Base-by-base conservation (phyloP, 2,888 invertebrate species). In the Heliconius ethilla region DNA sequence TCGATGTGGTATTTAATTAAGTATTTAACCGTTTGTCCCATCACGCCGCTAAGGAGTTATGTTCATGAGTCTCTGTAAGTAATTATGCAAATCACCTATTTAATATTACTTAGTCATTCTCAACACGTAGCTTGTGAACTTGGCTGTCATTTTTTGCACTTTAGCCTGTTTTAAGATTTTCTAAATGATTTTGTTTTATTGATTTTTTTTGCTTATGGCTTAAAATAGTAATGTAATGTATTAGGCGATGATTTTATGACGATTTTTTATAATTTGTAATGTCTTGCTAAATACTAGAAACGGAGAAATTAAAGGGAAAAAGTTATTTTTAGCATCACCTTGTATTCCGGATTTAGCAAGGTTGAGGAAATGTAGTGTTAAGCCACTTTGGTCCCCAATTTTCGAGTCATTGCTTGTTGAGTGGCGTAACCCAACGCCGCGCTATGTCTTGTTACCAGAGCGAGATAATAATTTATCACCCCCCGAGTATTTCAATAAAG, bases 41-140 rank as follows among this genome's bases (percentile, higher is more conserved):
- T 86, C 81, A 83, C 83, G 92, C 92, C 88, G 89, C 89, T 80
- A 89, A 90, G 92, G 91, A 88, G 84, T 91, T 86, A 94, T 94
- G 93, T 93, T 93, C 83, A 85, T 90, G 81, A 94, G 93, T 89
- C 88, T 89, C 83, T 90, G 93, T 94, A 90, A 94, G 93, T 92
- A 82, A 74, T 76, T 70, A 78, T 76, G 40, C 70, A 66, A 70
- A 78, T 75, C 37, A 25, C 33, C 37, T 51, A 70, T 77, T 45
- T 67, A 62, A 15, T 75, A 55, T 66, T 66, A 59, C 70, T 65
- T 27, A 55, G 37, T 15, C 40, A 75, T 67, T 78, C 66, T 59
- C 9, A 37, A 29, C 73, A 73, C 73, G 73, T 69, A 37, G 59
- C 15, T n/a, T 18, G 27, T 66, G 33, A 69, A 72, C 33, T n/a